Evolutionary conservation across 1,140 invertebrate genomes (phyloP).

Genomic region (Halesus radiatus): DNA sequence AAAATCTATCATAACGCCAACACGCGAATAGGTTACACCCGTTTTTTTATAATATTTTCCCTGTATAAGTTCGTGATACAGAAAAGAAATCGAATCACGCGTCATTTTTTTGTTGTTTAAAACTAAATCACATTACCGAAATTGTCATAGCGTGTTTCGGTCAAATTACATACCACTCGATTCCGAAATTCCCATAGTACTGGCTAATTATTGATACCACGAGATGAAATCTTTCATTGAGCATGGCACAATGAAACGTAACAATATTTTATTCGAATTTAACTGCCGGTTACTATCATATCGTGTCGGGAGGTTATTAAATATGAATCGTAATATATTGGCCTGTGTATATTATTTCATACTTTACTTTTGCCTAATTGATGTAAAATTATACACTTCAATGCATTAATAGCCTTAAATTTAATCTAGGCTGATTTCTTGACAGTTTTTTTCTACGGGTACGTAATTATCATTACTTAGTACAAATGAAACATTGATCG

Average conservation of each 20-base stretch:
- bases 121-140: slow-evolving; percentile 39
- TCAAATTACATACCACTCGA: slow-evolving; percentile 46
- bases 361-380: too few relatives aligned
- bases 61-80: slow-evolving; percentile 33
- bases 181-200: slow-evolving; percentile 34
- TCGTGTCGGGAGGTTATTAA: slow-evolving; percentile 1
- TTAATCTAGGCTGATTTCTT: too few relatives aligned
- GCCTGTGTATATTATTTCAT: too few relatives aligned
- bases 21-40: slow-evolving; percentile 41
- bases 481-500: too few relatives aligned
- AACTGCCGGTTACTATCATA: neutral
- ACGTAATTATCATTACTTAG: too few relatives aligned
- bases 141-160: slow-evolving; percentile 53
- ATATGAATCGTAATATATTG: too few relatives aligned
- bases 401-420: too few relatives aligned
- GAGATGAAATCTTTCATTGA: slow-evolving; percentile 31
- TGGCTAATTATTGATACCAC: slow-evolving; percentile 40
- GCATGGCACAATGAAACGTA: neutral
- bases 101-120: slow-evolving; percentile 23
- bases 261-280: neutral
- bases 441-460: too few relatives aligned
- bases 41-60: slow-evolving; percentile 25
- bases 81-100: slow-evolving; percentile 33
- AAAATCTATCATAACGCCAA: slow-evolving; percentile 13
- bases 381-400: too few relatives aligned